Evolutionary conservation across 64 coral and sea anemone species (phyloP), one percentile per base, ranked within the genome.

Genomic region (Stichodactyla helianthus): DNA sequence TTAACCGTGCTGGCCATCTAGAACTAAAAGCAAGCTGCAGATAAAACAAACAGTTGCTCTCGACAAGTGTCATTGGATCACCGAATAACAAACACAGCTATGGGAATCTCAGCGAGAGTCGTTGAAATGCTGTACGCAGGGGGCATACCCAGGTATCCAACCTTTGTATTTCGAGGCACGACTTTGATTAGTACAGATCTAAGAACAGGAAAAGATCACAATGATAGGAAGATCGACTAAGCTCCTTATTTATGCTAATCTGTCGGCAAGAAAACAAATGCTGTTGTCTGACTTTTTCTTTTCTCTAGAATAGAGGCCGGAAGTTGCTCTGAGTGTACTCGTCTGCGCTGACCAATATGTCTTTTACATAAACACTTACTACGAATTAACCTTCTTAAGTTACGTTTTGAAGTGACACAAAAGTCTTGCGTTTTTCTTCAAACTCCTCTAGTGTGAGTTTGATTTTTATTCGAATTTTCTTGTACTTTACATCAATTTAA

Each of bases 261-360:
- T 31, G 85, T 79, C 68, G 84, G 26, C 90, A 57, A 31, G 67
- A 52, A 79, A 86, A 87, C 85, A 82, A 92, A 82, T 63, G 76
- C 84, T 54, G 35, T 92, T 87, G 90, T 92, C 90, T 92, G 77
- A 60, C 11, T 56, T 77, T 87, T 92, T 87, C 58, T 92, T 92
- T 52, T 82, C 13, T 70, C 44, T 79, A 92, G 90, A 92, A 92
- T 86, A 84, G 57, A 67, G 56, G 87, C 90, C 90, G 90, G 90
- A 92, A 92, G 85, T 92, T 44, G 79, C 74, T 62, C 86, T 82
- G 61, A 92, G 90, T 19, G 55, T 35, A 50, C 74, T 70, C 84
- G 90, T 87, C 90, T 86, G 79, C 78, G 63, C 56, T 16, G 19
- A 82, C 84, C 85, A 91, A 91, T 91, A 87, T 82, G 89, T 53